Evolutionary conservation across 2,888 invertebrate genomes (phyloP), one percentile per base, ranked within the genome.

Genomic region (Smittia aterrima): DNA sequence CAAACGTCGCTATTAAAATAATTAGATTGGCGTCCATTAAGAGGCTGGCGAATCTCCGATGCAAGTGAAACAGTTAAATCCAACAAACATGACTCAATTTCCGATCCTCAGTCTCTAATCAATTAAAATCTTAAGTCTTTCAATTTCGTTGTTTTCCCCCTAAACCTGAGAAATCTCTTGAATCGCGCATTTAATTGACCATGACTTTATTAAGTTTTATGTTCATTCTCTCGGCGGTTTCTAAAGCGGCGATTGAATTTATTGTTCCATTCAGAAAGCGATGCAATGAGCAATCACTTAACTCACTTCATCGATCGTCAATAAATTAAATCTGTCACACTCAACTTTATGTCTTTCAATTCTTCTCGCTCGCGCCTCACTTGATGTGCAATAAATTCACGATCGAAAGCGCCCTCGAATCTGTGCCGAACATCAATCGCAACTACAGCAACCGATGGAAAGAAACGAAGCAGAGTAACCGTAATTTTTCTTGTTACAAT

Each of bases 11-110:
- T 1, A 64, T 64, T 64, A 64, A 25, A 64, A 9, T 64, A 64
- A 64, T 64, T 64, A 64, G 64, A 64, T 64, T 64, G 64, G n/a
- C n/a, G n/a, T n/a, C 64, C 25, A 64, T 64, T 64, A 64, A 58
- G 47, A n/a, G 47, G 16, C 47, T 47, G 13, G 9, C 64, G 25
- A 18, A 27, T 64, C 13, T 7, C 3, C 16, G 22, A 20, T 64
- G 25, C 24, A 64, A 64, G 64, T 7, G n/a, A 13, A 27, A 64
- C 64, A 64, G 64, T 64, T 64, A 64, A 27, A 3, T 47, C 3
- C 3, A 38, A 9, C 6, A 38, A 58, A 58, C 58, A 58, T 47
- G 47, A n/a, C 47, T 47, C 47, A 47, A 47, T 47, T 47, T 47
- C 13, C 16, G 47, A 47, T 47, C 16, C 18, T 22, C 18, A n/a